Evolutionary conservation across 2,113 vertebrate genomes (phyloP).

Genomic region (Phycodurus eques): DNA sequence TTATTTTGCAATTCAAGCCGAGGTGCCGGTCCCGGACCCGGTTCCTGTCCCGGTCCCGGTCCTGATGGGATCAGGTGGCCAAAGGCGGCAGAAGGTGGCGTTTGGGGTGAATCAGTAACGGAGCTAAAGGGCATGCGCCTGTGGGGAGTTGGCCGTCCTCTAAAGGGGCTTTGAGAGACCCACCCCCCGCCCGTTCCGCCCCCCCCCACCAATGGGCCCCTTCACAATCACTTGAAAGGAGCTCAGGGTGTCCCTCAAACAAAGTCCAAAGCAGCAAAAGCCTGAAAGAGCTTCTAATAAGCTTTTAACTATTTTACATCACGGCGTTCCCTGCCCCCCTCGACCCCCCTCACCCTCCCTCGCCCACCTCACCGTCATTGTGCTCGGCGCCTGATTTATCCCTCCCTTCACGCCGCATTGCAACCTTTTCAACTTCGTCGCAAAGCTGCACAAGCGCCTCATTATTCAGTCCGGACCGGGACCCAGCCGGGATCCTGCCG

Average conservation of each 20-base stretch:
- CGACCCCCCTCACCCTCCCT: slow-evolving; percentile 57
- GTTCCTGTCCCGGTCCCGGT: neutral
- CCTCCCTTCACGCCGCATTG: slow-evolving; percentile 86
- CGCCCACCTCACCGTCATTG: slow-evolving; percentile 68
- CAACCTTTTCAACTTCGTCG: slow-evolving; percentile 34
- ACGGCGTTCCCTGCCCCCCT: slow-evolving; percentile 71
- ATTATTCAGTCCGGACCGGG: slow-evolving; percentile 41
- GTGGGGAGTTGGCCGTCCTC: slow-evolving; percentile 89
- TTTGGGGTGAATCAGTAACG: slow-evolving; percentile 94
- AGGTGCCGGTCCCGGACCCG: neutral
- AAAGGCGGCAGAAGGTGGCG: slow-evolving; percentile 89
- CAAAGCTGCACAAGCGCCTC: slow-evolving; percentile 50
- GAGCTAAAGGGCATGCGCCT: slow-evolving; percentile 97
- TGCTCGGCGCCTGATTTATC: slow-evolving; percentile 83
- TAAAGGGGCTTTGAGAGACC: slow-evolving; percentile 82
- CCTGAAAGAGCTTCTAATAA: slow-evolving; percentile 90
- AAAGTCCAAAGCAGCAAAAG: slow-evolving; percentile 90
- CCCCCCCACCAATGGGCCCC: slow-evolving; percentile 90
- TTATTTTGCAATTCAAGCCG: neutral
- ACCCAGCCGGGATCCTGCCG: neutral
- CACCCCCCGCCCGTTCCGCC: slow-evolving; percentile 26
- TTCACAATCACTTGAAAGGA: slow-evolving; percentile 97
- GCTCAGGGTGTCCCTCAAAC: slow-evolving; percentile 86
- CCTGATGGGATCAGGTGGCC: slow-evolving; percentile 75
- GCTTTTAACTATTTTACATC: slow-evolving; percentile 95